Evolutionary conservation across 2,113 vertebrate species (phyloP).

Genomic region (Nothobranchius kuhntae): DNA sequence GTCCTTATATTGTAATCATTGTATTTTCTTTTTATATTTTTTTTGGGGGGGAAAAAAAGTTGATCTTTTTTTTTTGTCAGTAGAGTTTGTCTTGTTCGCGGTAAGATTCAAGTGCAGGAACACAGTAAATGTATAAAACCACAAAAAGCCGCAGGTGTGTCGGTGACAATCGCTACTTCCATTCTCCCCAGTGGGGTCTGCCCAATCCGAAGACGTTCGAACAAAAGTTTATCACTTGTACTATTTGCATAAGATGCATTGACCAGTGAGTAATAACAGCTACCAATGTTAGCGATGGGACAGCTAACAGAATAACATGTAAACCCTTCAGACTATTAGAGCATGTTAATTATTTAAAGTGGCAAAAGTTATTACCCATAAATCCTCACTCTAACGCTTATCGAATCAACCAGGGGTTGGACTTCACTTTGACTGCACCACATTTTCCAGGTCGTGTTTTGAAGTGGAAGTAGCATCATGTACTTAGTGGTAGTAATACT

Average conservation of each 20-base stretch:
- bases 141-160: constrained; percentile 91
- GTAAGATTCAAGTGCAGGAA: constrained; percentile 92
- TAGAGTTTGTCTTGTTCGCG: constrained; percentile 85
- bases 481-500: constrained; percentile 77
- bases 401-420: constrained; percentile 44
- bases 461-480: constrained; percentile 78
- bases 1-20: constrained; percentile 96
- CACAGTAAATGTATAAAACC: constrained; percentile 93
- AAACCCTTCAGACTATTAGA: constrained; percentile 4
- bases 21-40: constrained; percentile 75
- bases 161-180: constrained; percentile 73
- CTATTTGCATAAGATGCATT: constrained; percentile 3
- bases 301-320: constrained; percentile 13
- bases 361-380: constrained; percentile 4
- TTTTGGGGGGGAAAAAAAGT: constrained; percentile 88
- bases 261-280: constrained; percentile 1
- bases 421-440: constrained; percentile 45
- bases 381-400: constrained; percentile 14
- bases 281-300: constrained; percentile 7
- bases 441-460: constrained; percentile 47
- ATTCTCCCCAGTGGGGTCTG: constrained; percentile 41
- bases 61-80: constrained; percentile 89
- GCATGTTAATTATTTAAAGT: background rate
- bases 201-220: constrained; percentile 63
- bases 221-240: constrained; percentile 27